These are phyloP conservation scores for Microtus richardsoni DNA, from an alignment of 2,113 vertebrate species.

Conservation along the genomic window DNA sequence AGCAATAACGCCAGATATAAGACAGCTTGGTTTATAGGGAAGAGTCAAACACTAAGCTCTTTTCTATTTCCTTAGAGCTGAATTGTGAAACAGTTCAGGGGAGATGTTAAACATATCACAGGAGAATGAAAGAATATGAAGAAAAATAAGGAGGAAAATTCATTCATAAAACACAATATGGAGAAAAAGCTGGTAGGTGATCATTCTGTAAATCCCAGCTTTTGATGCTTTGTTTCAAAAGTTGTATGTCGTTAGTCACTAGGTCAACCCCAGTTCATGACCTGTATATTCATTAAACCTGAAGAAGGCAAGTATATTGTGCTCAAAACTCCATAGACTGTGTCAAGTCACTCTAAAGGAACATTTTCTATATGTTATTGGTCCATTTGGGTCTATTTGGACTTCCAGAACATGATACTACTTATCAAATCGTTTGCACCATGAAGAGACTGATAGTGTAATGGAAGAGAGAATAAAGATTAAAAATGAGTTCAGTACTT, in stretches of 20 bases:
- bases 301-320: conserved; percentile 61
- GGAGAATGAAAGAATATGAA: background rate
- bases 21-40: conserved; percentile 5
- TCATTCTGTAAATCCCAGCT: conserved; percentile 58
- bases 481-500: conserved; percentile 65
- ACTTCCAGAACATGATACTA: conserved; percentile 59
- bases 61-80: background rate
- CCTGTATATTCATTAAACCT: conserved; percentile 65
- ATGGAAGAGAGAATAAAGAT: conserved; percentile 65
- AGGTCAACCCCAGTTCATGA: conserved; percentile 62
- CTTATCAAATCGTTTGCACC: conserved; percentile 67
- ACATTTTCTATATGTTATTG: conserved; percentile 76
- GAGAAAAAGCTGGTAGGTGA: conserved; percentile 50
- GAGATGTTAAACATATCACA: background rate
- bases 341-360: conserved; percentile 69
- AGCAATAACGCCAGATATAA: background rate
- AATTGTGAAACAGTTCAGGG: conserved; percentile 41
- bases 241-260: conserved; percentile 52
- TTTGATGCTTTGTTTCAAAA: conserved; percentile 63
- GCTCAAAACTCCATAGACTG: conserved; percentile 70
- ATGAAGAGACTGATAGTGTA: conserved; percentile 64
- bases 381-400: conserved; percentile 59
- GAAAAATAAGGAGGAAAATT: conserved; percentile 12
- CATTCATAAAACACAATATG: conserved; percentile 47
- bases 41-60: background rate